A percentile compares a stretch with the other conserved stretches of the same genome.
phyloP scores from a whole-genome alignment of 2,797 vertebrate genomes.

The Notoglanidium macrostoma region DNA sequence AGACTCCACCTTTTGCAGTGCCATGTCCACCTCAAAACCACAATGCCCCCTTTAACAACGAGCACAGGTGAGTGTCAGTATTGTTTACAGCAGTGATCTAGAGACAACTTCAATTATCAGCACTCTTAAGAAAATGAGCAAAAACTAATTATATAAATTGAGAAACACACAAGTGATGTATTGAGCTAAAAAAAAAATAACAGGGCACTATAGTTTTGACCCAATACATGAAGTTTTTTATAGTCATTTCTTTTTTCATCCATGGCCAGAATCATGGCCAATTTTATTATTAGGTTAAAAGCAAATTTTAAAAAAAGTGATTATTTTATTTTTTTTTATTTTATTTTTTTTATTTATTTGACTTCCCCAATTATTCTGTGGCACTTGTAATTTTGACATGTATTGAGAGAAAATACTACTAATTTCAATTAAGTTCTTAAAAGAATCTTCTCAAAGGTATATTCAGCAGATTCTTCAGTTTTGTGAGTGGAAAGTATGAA shows the following conservation, averaged over 20 bases:
- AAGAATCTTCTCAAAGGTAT: neutral
- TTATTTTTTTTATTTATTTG: neutral
- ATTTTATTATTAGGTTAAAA: neutral
- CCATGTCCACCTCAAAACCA: conserved; percentile 82
- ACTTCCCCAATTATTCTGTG: neutral
- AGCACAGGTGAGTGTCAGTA: conserved; percentile 83
- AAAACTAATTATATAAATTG: neutral
- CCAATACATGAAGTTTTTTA: neutral
- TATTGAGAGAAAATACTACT: neutral
- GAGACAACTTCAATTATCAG: neutral
- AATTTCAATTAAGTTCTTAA: neutral
- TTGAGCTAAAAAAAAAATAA: neutral
- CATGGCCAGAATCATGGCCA: neutral
- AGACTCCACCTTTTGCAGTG: conserved; percentile 81
- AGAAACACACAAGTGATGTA: neutral
- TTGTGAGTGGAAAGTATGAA: neutral
- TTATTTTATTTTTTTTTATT: too few species aligned
- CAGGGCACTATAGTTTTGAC: neutral
- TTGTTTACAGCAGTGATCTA: neutral
- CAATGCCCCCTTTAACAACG: conserved; percentile 83
- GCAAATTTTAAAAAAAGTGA: too few species aligned
- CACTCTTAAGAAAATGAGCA: neutral
- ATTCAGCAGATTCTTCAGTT: neutral
- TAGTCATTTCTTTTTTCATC: neutral
- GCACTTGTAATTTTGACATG: neutral